Percentiles rank a stretch among this genome's conserved stretches.
These are phyloP conservation scores for Pomatorhinus ruficollis DNA, from an alignment of 2,113 vertebrate species.

Conservation along the genomic window DNA sequence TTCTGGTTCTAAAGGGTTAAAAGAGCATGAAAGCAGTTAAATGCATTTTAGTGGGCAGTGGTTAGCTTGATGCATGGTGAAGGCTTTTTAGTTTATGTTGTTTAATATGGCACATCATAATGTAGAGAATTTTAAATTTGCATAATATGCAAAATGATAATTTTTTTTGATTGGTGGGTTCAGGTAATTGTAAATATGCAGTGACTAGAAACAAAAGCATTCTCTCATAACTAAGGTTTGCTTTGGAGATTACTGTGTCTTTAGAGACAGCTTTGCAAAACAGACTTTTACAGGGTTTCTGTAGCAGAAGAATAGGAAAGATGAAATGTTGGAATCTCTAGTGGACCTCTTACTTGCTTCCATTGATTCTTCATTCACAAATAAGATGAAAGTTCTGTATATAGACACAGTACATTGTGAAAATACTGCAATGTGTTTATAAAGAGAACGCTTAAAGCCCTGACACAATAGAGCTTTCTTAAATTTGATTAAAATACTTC, in stretches of 20 bases:
- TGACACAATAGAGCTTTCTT: neutral
- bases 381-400: neutral
- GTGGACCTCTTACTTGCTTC: neutral
- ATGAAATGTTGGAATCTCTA: neutral
- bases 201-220: constrained; percentile 16
- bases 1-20: constrained; percentile 84
- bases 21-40: constrained; percentile 80
- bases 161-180: neutral
- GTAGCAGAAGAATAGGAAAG: neutral
- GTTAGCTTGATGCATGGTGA: constrained; percentile 80
- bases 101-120: constrained; percentile 61
- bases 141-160: constrained; percentile 9
- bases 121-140: constrained; percentile 21
- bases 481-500: neutral
- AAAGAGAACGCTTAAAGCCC: neutral
- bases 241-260: constrained; percentile 1
- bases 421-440: neutral
- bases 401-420: neutral
- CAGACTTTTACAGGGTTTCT: neutral
- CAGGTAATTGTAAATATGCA: neutral
- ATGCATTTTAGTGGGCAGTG: constrained; percentile 76
- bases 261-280: neutral
- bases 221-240: neutral
- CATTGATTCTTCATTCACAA: neutral
- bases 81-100: constrained; percentile 72